A percentile compares a stretch with the other conserved stretches of the same genome.
Conservation (phyloP, 2,113 vertebrate genomes). For the Sebastes schlegelii region DNA sequence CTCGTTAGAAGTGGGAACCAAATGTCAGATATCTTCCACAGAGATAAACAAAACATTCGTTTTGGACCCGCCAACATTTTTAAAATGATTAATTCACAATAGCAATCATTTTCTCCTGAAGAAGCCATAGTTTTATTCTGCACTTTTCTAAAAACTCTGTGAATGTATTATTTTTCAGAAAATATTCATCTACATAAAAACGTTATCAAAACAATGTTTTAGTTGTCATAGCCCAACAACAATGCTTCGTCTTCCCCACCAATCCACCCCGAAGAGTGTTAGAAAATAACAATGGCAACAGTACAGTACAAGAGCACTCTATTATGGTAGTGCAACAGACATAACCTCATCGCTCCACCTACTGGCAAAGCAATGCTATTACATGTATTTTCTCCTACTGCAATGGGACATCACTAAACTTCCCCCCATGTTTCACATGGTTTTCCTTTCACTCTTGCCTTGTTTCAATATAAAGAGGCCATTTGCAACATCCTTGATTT, state of each 20-base stretch:
- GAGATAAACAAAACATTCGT: no score
- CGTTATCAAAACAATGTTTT: no score
- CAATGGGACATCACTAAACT: background rate
- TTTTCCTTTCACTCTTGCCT: background rate
- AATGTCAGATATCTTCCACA: no score
- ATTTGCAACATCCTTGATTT: no score
- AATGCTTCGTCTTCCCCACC: background rate
- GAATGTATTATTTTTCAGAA: no score
- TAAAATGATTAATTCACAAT: no score
- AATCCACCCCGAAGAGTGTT: background rate
- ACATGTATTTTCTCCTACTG: background rate
- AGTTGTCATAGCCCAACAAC: background rate
- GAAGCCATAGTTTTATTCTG: no score
- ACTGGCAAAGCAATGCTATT: background rate
- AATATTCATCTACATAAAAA: no score
- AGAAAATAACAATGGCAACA: background rate
- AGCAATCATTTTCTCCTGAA: no score
- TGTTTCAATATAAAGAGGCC: background rate
- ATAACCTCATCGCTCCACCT: slow-evolving; percentile 22
- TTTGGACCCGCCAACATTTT: no score
- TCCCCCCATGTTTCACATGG: background rate
- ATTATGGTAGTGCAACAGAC: background rate
- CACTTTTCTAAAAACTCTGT: no score
- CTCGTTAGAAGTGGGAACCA: no score
- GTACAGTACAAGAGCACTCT: background rate